These are phyloP conservation scores for Heliconius hewitsoni DNA, from an alignment of 1,140 invertebrate species.

Conservation along the genomic window DNA sequence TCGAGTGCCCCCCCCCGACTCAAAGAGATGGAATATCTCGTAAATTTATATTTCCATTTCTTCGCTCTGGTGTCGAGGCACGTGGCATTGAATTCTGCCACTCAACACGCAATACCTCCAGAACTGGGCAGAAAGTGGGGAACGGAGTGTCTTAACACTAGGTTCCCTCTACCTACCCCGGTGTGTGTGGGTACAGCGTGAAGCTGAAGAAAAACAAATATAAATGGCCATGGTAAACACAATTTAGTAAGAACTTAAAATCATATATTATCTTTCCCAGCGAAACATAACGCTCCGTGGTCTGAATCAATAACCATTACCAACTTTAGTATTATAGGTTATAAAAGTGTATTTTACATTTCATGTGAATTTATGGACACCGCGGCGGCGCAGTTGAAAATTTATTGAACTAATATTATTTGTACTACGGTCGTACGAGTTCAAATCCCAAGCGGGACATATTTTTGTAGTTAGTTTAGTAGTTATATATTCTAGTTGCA, in stretches of 20 bases:
- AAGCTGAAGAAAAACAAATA: neutral
- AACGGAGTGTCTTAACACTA: no score
- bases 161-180: no score
- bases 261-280: neutral
- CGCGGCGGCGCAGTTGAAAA: neutral
- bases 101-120: no score
- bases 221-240: neutral
- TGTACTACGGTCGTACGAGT: neutral
- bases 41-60: no score
- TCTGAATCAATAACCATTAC: conserved; percentile 5
- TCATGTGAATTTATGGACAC: neutral
- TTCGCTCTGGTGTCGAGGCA: no score
- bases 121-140: no score
- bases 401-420: neutral
- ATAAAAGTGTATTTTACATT: neutral
- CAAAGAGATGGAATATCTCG: no score
- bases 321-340: conserved; percentile 6
- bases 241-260: neutral
- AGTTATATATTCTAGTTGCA: neutral
- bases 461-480: neutral
- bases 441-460: neutral
- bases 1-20: no score
- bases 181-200: no score
- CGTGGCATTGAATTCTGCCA: no score
- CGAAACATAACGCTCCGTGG: neutral